These are phyloP conservation scores for Drosophila dunni DNA, from an alignment of 1,140 invertebrate genomes.

Conservation along the genomic window DNA sequence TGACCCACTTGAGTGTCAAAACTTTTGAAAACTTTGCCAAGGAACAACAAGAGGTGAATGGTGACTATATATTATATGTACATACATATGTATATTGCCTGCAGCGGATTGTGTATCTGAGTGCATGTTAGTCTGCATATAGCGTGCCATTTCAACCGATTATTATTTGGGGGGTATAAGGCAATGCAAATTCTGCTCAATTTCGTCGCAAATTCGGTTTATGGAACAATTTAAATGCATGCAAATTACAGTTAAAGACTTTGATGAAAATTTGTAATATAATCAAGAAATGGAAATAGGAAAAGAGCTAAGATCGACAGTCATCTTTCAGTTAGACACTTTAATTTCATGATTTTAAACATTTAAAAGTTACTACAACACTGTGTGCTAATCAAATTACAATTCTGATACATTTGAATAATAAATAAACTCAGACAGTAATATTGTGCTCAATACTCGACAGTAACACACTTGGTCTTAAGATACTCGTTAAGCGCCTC, in stretches of 20 bases:
- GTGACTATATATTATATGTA: not conserved
- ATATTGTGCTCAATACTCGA: conserved; percentile 90
- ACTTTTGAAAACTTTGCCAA: conserved; percentile 26
- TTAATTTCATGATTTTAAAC: not conserved
- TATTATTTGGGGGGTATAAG: not conserved
- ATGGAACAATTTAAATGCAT: not conserved
- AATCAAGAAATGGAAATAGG: not conserved
- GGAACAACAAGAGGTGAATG: conserved; percentile 9
- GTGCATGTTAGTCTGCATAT: conserved; percentile 26
- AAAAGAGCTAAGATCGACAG: not conserved
- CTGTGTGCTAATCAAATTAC: not conserved
- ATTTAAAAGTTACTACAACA: not conserved
- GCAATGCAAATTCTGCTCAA: not conserved
- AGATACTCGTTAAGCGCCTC: conserved; percentile 98
- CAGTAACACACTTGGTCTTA: conserved; percentile 96
- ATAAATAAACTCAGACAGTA: not conserved
- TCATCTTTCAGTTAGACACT: too few relatives aligned
- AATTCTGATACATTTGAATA: not conserved
- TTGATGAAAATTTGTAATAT: not conserved
- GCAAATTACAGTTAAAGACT: not conserved
- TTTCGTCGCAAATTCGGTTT: not conserved
- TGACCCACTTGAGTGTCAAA: conserved; percentile 54
- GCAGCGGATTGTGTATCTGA: conserved; percentile 5
- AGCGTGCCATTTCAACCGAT: not conserved
- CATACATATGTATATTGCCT: conserved; percentile 4